Percentiles rank a stretch among this genome's conserved stretches.
Conservation (phyloP, 1,140 invertebrate genomes). For the Pogonognathellus flavescens region DNA sequence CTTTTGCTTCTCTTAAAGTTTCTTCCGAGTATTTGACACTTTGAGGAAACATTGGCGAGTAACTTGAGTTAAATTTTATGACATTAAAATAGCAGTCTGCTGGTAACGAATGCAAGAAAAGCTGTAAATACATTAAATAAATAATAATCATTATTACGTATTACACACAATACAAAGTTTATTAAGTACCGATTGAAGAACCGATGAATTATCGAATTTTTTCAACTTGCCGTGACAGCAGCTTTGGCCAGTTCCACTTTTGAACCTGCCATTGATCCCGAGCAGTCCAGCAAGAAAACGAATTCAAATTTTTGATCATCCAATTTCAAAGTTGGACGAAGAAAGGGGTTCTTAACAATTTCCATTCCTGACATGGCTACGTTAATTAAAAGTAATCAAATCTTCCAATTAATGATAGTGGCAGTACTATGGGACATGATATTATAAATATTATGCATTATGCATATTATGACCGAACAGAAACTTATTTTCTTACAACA, state of each 20-base stretch:
- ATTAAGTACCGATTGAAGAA: not conserved
- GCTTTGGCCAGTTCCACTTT: slow-evolving; percentile 67
- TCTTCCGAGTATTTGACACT: slow-evolving; percentile 61
- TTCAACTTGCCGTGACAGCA: slow-evolving; percentile 64
- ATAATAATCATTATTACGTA: too few relatives aligned
- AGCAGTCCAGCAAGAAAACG: slow-evolving; percentile 68
- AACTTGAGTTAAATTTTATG: slow-evolving; percentile 56
- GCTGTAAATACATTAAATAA: slow-evolving; percentile 20
- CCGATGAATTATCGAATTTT: not conserved
- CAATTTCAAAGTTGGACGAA: slow-evolving; percentile 64
- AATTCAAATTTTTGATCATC: slow-evolving; percentile 67
- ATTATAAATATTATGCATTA: too few relatives aligned
- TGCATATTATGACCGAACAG: too few relatives aligned
- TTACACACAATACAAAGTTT: too few relatives aligned
- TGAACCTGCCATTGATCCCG: slow-evolving; percentile 68
- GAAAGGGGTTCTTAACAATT: slow-evolving; percentile 19
- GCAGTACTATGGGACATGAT: too few relatives aligned
- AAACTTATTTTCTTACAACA: too few relatives aligned
- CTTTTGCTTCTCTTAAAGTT: slow-evolving; percentile 54
- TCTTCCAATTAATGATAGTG: too few relatives aligned
- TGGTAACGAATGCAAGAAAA: slow-evolving; percentile 66
- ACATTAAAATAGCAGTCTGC: slow-evolving; percentile 64
- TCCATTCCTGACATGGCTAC: not conserved
- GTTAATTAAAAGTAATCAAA: too few relatives aligned
- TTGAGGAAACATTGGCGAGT: slow-evolving; percentile 50